Conservation (phyloP, 2,113 vertebrate species). For the Callopanchax toddi region DNA sequence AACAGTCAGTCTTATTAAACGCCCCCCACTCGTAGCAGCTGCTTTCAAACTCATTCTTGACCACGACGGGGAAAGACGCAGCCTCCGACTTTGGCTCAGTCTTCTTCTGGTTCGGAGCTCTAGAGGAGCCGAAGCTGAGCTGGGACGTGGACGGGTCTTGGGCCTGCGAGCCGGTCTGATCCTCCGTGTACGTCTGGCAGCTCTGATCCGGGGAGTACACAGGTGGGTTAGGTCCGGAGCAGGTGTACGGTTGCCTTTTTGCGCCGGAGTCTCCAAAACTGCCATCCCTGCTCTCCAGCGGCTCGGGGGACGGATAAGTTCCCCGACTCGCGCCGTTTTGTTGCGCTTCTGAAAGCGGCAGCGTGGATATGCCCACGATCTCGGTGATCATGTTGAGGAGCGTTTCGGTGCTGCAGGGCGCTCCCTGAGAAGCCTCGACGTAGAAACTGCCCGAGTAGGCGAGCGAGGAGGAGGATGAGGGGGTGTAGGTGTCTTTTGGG, state of each 20-base stretch:
- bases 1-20: slow-evolving; percentile 80
- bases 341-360: slow-evolving; percentile 84
- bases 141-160: slow-evolving; percentile 73
- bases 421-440: slow-evolving; percentile 91
- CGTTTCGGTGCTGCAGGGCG: slow-evolving; percentile 92
- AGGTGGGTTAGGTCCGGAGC: slow-evolving; percentile 58
- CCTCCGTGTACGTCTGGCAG: slow-evolving; percentile 72
- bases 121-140: slow-evolving; percentile 78
- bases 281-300: slow-evolving; percentile 67
- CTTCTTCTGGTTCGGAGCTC: slow-evolving; percentile 76
- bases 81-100: slow-evolving; percentile 85
- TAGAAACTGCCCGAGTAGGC: slow-evolving; percentile 98
- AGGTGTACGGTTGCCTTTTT: slow-evolving; percentile 76
- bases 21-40: slow-evolving; percentile 89
- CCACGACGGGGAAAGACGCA: slow-evolving; percentile 85
- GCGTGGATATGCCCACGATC: slow-evolving; percentile 92
- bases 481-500: slow-evolving; percentile 82
- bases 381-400: slow-evolving; percentile 97
- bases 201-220: slow-evolving; percentile 79
- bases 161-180: slow-evolving; percentile 75
- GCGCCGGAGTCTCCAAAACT: slow-evolving; percentile 79
- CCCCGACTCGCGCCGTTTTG: slow-evolving; percentile 73
- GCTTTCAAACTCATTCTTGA: slow-evolving; percentile 87
- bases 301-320: slow-evolving; percentile 70
- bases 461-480: slow-evolving; percentile 87